Evolutionary conservation across 1,140 invertebrate species (phyloP).

Genomic region (Drosophila littoralis): DNA sequence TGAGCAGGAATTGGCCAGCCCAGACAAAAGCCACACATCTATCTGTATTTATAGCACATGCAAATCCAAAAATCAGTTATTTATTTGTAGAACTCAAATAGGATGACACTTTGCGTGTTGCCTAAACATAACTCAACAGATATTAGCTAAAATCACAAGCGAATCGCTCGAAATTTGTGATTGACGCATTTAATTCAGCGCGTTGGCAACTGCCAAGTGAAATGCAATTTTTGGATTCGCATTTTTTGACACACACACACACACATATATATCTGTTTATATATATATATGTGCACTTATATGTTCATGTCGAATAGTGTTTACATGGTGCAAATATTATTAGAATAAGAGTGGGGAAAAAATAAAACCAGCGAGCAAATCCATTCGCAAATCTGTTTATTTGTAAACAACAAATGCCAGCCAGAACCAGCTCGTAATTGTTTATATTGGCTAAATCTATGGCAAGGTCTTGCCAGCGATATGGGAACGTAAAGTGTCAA

Average conservation of each 20-base stretch:
- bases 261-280: neutral
- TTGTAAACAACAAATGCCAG: constrained; percentile 19
- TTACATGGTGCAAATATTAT: neutral
- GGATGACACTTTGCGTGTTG: constrained; percentile 10
- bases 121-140: constrained; percentile 22
- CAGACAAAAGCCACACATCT: neutral
- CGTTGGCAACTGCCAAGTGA: constrained; percentile 9
- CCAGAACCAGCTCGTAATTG: constrained; percentile 23
- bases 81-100: constrained; percentile 30
- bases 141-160: constrained; percentile 25
- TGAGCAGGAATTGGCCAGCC: neutral
- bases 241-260: neutral
- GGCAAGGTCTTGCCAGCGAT: constrained; percentile 2
- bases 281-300: neutral
- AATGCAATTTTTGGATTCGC: neutral
- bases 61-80: constrained; percentile 18
- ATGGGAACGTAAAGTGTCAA: constrained; percentile 17
- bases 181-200: constrained; percentile 12
- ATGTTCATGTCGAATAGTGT: neutral
- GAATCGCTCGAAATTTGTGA: constrained; percentile 4
- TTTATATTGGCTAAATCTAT: constrained; percentile 7
- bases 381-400: constrained; percentile 12
- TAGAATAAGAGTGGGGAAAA: neutral
- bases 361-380: neutral
- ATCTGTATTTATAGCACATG: constrained; percentile 15